Evolutionary conservation across 2,113 vertebrate genomes (phyloP).

Genomic region (Ploceus nigricollis): DNA sequence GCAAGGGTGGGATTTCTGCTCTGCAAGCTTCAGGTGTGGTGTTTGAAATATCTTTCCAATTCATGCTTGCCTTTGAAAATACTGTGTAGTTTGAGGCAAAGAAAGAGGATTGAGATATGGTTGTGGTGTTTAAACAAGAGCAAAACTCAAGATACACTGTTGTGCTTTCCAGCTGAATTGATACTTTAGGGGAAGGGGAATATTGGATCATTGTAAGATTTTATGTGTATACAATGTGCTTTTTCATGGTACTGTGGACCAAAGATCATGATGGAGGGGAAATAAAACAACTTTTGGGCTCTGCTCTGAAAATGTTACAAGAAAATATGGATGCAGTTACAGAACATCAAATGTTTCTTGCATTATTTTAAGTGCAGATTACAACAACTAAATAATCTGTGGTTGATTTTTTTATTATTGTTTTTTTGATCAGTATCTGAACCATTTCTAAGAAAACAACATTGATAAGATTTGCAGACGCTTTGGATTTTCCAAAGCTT

Average conservation of each 20-base stretch:
- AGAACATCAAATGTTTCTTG: not conserved
- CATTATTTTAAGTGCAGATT: not conserved
- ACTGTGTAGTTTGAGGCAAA: not conserved
- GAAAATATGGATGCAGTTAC: not conserved
- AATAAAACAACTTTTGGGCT: fast-evolving
- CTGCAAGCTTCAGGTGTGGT: not conserved
- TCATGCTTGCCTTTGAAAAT: not conserved
- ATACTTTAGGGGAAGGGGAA: not conserved
- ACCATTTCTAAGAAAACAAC: not conserved
- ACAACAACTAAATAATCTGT: not conserved
- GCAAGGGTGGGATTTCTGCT: not conserved
- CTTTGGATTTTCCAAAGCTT: not conserved
- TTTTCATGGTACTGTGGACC: not conserved
- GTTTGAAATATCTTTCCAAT: not conserved
- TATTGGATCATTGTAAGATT: not conserved
- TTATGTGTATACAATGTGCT: not conserved
- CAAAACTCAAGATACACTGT: not conserved
- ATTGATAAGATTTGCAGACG: not conserved
- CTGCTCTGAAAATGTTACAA: not conserved
- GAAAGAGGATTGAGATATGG: not conserved
- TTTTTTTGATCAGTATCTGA: not conserved
- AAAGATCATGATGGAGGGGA: fast-evolving
- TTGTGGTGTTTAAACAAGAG: not conserved
- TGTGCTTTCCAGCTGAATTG: not conserved
- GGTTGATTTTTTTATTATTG: not conserved